Evolutionary conservation across 2,797 vertebrate species (phyloP).

Genomic region (Odontamblyopus rebecca): DNA sequence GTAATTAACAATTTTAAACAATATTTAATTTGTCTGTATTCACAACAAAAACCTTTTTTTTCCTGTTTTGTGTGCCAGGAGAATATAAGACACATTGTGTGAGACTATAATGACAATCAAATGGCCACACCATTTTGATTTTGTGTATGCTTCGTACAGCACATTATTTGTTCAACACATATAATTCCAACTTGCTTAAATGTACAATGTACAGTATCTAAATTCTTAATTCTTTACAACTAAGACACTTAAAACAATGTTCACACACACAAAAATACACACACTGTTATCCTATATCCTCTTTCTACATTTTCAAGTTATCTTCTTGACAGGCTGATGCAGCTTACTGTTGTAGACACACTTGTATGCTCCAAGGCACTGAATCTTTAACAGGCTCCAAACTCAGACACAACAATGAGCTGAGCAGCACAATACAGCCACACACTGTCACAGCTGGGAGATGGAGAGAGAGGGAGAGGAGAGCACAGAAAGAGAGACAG

Average conservation of each 20-base stretch:
- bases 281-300: background rate
- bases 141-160: too few species aligned
- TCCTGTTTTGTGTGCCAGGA: too few species aligned
- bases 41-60: too few species aligned
- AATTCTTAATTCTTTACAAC: too few species aligned
- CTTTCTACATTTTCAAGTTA: background rate
- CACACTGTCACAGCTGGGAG: conserved; percentile 76
- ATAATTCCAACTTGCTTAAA: too few species aligned
- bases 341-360: conserved; percentile 21
- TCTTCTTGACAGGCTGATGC: conserved; percentile 21
- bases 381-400: conserved; percentile 23
- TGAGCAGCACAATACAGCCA: conserved; percentile 72
- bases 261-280: background rate
- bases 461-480: conserved; percentile 78
- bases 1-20: too few species aligned
- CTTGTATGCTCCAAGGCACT: conserved; percentile 6
- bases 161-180: too few species aligned
- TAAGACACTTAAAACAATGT: background rate
- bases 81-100: too few species aligned
- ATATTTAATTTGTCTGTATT: too few species aligned
- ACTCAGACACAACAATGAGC: conserved; percentile 63
- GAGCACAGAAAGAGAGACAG: conserved; percentile 80
- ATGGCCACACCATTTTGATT: too few species aligned
- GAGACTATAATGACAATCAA: too few species aligned
- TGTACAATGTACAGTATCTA: too few species aligned